phyloP scores from a whole-genome alignment of 1,140 invertebrate species.

The Lysiphlebus fabarum region DNA sequence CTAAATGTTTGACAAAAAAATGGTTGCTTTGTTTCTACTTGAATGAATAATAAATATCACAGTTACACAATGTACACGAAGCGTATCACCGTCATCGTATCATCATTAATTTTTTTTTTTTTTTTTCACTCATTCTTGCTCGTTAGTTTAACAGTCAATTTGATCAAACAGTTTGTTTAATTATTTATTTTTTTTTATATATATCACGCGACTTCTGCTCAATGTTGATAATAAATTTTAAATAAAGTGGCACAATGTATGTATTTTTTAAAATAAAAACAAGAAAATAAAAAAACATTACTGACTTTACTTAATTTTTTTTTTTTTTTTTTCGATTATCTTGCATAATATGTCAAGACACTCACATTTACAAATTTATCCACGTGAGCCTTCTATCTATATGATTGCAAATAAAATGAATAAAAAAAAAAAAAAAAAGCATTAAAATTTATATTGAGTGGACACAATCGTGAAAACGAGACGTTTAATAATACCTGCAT shows the following conservation, averaged over 20 bases:
- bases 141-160: background rate
- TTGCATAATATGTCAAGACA: no score
- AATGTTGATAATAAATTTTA: no score
- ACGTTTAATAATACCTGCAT: constrained; percentile 28
- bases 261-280: no score
- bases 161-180: background rate
- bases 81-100: constrained; percentile 21
- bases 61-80: constrained; percentile 51
- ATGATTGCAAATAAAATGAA: constrained; percentile 7
- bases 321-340: no score
- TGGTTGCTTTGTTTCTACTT: constrained; percentile 19
- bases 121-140: background rate
- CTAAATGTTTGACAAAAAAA: background rate
- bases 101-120: constrained; percentile 11
- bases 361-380: no score
- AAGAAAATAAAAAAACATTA: no score
- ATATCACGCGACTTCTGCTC: no score
- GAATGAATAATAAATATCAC: constrained; percentile 52
- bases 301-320: no score
- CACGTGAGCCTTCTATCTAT: no score
- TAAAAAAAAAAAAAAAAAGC: constrained; percentile 7
- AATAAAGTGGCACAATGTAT: no score
- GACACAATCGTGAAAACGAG: constrained; percentile 31
- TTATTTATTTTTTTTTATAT: background rate
- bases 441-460: constrained; percentile 26